Evolutionary conservation across 2,797 vertebrate genomes (phyloP), one percentile per base, ranked within the genome.

Genomic region (Enteromius radiatus): DNA sequence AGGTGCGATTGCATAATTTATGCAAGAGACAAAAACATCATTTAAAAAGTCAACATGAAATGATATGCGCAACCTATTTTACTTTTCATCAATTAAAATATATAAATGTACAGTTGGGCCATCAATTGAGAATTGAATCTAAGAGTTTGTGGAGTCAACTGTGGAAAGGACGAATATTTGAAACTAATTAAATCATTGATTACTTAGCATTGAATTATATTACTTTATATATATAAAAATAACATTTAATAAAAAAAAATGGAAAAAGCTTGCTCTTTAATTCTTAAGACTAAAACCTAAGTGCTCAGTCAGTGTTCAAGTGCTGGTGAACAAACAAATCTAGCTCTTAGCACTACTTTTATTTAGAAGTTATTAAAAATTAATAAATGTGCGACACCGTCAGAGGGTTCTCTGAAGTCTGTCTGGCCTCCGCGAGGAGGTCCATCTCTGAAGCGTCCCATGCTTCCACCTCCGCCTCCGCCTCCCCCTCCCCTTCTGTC

Each of bases 371-470:
- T 45, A 38, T 38, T 7, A 7, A 38, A 38, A 63, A 82, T 38
- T 17, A 83, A 85, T 75, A 33, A 80, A 84, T 63, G 3, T 84
- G 5, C 78, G 47, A 61, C 86, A 99, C 98, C 98, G 91, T 98
- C 98, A 95, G 98, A 96, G 3, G 97, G 97, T 95, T 99, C 98
- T 95, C 97, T 96, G 92, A 99, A 99, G 92, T 99, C 98, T 92
- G 95, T 93, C 63, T 89, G 86, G 89, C 94, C 93, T 5, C 94
- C 96, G 0, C 96, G 95, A 45, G 96, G 95, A 67, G 96, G 97
- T 41, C 93, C 96, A 0, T 99, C 97, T 93, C 97, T 94, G 91
- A 91, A 98, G 84, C 98, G 97, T 5, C 95, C 95, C 8, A 95
- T 93, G 78, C 92, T 92, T 21, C 91, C 93, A 1, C 89, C 91